Percentiles rank a stretch among this genome's conserved stretches.
Conservation (phyloP, 2,797 vertebrate species). For the Xenopus petersii region DNA sequence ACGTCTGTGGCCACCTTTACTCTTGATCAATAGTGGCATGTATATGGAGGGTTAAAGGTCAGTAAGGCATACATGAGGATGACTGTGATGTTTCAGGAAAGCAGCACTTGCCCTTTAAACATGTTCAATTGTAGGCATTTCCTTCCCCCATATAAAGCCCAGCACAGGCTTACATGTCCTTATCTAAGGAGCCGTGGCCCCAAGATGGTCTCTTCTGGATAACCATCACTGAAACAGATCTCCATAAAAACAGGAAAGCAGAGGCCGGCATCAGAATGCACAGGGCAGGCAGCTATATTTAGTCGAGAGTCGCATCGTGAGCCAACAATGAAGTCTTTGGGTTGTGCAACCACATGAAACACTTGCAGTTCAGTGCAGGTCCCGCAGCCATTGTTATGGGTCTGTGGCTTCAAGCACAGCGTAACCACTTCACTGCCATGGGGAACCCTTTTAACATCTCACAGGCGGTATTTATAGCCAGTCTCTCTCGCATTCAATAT, state of each 20-base stretch:
- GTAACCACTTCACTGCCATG: constrained; percentile 1
- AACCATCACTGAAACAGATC: neutral
- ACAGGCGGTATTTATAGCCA: too few species aligned
- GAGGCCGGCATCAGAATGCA: too few species aligned
- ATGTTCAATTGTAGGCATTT: neutral
- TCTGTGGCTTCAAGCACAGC: constrained; percentile 5
- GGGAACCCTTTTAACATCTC: neutral
- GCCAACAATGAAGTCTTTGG: constrained; percentile 5
- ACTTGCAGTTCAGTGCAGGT: constrained; percentile 1
- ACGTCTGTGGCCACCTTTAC: too few species aligned
- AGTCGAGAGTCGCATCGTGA: constrained; percentile 1
- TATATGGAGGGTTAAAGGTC: too few species aligned
- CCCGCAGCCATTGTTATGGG: constrained; percentile 16
- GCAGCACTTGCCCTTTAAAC: neutral
- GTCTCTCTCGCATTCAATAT: too few species aligned
- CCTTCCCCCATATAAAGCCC: neutral
- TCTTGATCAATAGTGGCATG: too few species aligned
- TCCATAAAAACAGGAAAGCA: neutral
- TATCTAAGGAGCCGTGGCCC: neutral
- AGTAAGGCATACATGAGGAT: too few species aligned
- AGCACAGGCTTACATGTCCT: neutral
- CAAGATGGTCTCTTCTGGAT: neutral
- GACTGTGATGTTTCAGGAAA: neutral
- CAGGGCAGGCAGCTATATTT: constrained; percentile 20
- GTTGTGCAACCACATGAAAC: constrained; percentile 30